Conservation (phyloP, 2,797 vertebrate genomes). For the Coregonus suidteri region DNA sequence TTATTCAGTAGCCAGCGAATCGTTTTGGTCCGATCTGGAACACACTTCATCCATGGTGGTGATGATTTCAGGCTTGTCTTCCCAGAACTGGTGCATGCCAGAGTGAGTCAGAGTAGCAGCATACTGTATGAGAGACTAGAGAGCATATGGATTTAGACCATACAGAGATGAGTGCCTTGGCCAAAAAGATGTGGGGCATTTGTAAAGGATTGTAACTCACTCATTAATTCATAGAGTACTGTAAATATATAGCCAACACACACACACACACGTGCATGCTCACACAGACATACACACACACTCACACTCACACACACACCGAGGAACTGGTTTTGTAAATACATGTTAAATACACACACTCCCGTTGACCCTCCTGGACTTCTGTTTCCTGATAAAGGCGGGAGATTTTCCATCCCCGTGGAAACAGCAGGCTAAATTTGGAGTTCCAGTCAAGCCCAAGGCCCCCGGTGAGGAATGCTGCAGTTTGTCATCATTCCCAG, state of each 20-base stretch:
- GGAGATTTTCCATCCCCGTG: constrained; percentile 67
- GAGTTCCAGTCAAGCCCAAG: constrained; percentile 57
- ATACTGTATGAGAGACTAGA: too few relatives aligned
- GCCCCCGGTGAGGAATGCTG: constrained; percentile 63
- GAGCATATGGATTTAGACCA: background rate
- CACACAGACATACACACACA: background rate
- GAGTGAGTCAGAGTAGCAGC: too few relatives aligned
- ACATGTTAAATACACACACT: constrained; percentile 41
- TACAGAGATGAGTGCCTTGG: background rate
- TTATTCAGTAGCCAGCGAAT: background rate
- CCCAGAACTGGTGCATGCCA: too few relatives aligned
- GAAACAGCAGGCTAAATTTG: constrained; percentile 72
- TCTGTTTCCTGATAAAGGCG: constrained; percentile 67
- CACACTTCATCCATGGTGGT: background rate
- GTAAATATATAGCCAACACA: too few relatives aligned
- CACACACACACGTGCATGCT: too few relatives aligned
- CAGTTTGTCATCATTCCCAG: constrained; percentile 63
- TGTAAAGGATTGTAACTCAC: background rate
- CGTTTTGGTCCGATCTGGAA: constrained; percentile 33
- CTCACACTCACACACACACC: background rate
- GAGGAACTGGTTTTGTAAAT: constrained; percentile 45
- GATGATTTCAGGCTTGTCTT: too few relatives aligned
- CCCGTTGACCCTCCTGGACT: constrained; percentile 30
- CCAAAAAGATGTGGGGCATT: background rate
- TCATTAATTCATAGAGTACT: background rate